A percentile compares a stretch with the other conserved stretches of the same genome.
Evolutionary conservation across 2,888 invertebrate species (phyloP).

Genomic region (Rugalucina vietnamica): DNA sequence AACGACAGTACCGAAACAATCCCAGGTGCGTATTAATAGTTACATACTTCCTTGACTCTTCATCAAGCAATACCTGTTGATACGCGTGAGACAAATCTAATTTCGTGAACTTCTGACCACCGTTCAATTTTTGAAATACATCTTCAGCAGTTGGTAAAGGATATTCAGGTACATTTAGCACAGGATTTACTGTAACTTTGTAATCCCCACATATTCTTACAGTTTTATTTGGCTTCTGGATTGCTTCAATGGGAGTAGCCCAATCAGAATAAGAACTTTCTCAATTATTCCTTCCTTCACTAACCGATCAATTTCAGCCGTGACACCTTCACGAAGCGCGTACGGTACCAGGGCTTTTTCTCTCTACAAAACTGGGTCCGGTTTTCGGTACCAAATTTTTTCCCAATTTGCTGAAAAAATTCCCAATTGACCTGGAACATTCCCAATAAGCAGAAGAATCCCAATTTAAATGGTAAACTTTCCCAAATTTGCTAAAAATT

Average conservation of each 20-base stretch:
- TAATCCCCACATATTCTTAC: constrained; percentile 52
- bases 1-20: constrained; percentile 20
- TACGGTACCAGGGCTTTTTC: too few relatives aligned
- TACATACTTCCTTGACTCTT: not conserved
- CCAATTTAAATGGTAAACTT: too few relatives aligned
- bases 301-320: constrained; percentile 11
- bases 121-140: not conserved
- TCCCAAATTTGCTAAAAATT: too few relatives aligned
- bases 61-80: constrained; percentile 13
- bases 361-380: too few relatives aligned
- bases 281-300: constrained; percentile 25
- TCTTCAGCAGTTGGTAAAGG: not conserved
- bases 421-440: too few relatives aligned
- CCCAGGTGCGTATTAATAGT: constrained; percentile 9
- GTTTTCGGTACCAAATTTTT: too few relatives aligned
- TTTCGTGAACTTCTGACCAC: constrained; percentile 4
- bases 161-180: not conserved
- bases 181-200: constrained; percentile 44
- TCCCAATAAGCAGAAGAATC: too few relatives aligned
- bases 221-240: constrained; percentile 8
- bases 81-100: constrained; percentile 8
- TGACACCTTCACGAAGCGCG: constrained; percentile 15
- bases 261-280: constrained; percentile 15
- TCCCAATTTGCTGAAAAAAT: too few relatives aligned
- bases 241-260: constrained; percentile 11